Evolutionary conservation across 1,140 invertebrate genomes (phyloP).

Genomic region (Geopemphigus sp.): DNA sequence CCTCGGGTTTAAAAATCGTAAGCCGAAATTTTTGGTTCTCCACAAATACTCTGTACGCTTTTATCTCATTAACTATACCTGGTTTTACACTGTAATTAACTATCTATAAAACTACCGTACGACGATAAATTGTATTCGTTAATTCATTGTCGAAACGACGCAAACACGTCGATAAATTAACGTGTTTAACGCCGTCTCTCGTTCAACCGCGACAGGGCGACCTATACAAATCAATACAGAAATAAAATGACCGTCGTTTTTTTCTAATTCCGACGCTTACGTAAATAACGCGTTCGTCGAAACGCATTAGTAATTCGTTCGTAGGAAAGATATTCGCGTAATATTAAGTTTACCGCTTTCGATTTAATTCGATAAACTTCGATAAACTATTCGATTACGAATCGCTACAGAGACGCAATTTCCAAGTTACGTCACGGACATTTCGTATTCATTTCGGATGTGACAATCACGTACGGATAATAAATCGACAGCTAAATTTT

Average conservation of each 20-base stretch:
- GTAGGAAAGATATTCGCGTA: too few species aligned
- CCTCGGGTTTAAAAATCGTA: too few species aligned
- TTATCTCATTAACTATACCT: slow-evolving; percentile 23
- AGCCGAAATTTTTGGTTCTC: not conserved
- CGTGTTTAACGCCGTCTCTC: not conserved
- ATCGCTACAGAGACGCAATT: too few species aligned
- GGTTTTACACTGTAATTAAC: not conserved
- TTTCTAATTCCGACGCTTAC: not conserved
- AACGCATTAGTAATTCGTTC: too few species aligned
- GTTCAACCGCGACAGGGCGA: not conserved
- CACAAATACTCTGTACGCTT: not conserved
- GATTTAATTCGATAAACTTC: too few species aligned
- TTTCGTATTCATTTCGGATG: too few species aligned
- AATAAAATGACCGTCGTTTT: slow-evolving; percentile 14
- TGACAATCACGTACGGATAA: too few species aligned
- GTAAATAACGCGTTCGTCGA: not conserved
- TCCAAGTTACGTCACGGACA: too few species aligned
- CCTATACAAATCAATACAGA: not conserved
- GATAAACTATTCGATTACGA: too few species aligned
- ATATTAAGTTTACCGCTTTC: too few species aligned
- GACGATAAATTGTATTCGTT: slow-evolving; percentile 10
- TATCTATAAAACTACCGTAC: not conserved
- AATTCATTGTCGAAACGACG: not conserved
- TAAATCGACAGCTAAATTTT: too few species aligned
- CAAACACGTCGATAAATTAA: not conserved